Conservation (phyloP, 2,113 vertebrate genomes). For the Monopterus albus region DNA sequence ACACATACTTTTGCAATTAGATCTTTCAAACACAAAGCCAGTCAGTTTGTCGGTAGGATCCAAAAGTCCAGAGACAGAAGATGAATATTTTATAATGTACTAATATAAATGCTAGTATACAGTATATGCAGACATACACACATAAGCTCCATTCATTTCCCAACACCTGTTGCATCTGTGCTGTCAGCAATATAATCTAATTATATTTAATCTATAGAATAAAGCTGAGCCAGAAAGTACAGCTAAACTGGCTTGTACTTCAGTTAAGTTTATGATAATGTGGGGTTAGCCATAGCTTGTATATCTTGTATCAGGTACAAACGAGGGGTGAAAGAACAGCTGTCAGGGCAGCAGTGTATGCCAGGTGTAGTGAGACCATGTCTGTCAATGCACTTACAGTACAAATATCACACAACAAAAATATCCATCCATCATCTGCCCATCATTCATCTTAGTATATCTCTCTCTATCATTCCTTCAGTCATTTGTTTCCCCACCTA, state of each 20-base stretch:
- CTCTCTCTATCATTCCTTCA: conserved; percentile 1
- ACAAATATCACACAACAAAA: neutral
- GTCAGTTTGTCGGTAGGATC: too few species aligned
- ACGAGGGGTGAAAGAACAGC: conserved; percentile 50
- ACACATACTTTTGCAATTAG: too few species aligned
- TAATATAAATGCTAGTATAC: neutral
- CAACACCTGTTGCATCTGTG: conserved; percentile 15
- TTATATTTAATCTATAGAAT: too few species aligned
- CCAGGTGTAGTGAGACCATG: conserved; percentile 37
- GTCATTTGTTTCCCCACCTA: conserved; percentile 10
- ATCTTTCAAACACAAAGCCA: too few species aligned
- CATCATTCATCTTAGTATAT: neutral
- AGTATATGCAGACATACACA: neutral
- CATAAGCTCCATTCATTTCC: neutral
- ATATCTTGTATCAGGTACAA: conserved; percentile 33
- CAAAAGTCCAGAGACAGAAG: neutral
- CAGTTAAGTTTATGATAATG: conserved; percentile 26
- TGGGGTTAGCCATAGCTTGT: conserved; percentile 29
- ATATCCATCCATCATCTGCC: conserved; percentile 15
- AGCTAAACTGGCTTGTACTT: neutral
- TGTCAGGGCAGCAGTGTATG: conserved; percentile 9
- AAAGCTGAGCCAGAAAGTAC: too few species aligned
- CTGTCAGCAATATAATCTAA: conserved; percentile 8
- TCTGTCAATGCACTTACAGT: conserved; percentile 15
- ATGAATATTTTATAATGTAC: too few species aligned